Conservation (phyloP, 2,797 vertebrate genomes). For the Synanceia verrucosa region DNA sequence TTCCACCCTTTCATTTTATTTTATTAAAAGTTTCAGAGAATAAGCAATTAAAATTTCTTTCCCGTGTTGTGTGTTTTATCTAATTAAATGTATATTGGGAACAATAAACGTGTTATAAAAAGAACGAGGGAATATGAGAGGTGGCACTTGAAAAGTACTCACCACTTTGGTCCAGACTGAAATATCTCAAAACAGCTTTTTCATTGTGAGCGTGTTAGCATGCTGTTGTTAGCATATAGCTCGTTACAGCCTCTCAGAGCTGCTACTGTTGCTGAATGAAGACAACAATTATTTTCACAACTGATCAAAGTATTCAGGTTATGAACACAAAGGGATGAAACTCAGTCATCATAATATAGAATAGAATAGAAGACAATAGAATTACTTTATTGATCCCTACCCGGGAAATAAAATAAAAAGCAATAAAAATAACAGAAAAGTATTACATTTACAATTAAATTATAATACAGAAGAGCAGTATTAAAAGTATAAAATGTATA, state of each 20-base stretch:
- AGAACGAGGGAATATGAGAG: neutral
- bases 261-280: neutral
- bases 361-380: no score
- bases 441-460: no score
- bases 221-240: neutral
- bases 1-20: constrained; percentile 3
- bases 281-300: neutral
- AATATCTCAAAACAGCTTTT: neutral
- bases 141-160: neutral
- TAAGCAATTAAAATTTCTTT: neutral
- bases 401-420: no score
- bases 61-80: neutral
- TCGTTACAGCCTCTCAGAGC: neutral
- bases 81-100: neutral
- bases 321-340: neutral
- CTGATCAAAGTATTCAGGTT: neutral
- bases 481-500: no score
- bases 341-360: no score
- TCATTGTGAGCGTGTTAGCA: neutral
- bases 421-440: no score
- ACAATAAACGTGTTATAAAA: neutral
- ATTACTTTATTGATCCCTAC: no score
- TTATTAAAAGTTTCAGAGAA: constrained; percentile 11
- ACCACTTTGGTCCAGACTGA: neutral
- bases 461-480: no score